Conservation (phyloP, 37 sponge, comb jelly and placozoan species). For the Corticium candelabrum region DNA sequence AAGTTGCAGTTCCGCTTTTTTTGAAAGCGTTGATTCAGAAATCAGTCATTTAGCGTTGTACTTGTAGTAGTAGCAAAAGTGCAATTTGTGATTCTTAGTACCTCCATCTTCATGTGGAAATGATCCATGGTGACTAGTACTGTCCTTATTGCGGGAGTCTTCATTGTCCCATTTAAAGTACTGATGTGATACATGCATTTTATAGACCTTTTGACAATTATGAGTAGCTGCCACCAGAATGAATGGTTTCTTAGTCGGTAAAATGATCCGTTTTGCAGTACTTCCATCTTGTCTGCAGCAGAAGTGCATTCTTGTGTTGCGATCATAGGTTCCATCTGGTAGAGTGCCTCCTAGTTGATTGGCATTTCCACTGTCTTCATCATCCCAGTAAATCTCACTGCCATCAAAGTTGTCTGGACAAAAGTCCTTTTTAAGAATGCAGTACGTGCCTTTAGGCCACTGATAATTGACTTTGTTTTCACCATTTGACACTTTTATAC, state of each 20-base stretch:
- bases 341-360: constrained; percentile 10
- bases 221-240: background rate
- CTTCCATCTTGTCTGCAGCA: constrained; percentile 24
- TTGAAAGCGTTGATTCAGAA: too few relatives aligned
- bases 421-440: constrained; percentile 10
- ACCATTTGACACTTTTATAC: background rate
- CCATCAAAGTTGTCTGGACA: constrained; percentile 16
- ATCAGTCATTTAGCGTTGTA: too few relatives aligned
- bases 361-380: constrained; percentile 11
- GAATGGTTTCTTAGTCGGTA: constrained; percentile 18
- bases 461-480: background rate
- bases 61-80: constrained; percentile 29
- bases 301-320: constrained; percentile 5
- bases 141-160: background rate
- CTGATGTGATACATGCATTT: constrained; percentile 5
- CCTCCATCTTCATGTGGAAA: background rate
- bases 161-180: constrained; percentile 23
- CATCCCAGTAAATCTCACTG: constrained; percentile 21
- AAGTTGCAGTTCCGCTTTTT: too few relatives aligned
- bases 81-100: constrained; percentile 1
- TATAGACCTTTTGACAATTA: constrained; percentile 13
- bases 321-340: constrained; percentile 22
- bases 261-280: background rate
- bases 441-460: constrained; percentile 30
- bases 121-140: background rate